Percentiles rank a stretch among this genome's conserved stretches.
Evolutionary conservation across 2,888 invertebrate genomes (phyloP).

Genomic region (Microplitis deprimator): DNA sequence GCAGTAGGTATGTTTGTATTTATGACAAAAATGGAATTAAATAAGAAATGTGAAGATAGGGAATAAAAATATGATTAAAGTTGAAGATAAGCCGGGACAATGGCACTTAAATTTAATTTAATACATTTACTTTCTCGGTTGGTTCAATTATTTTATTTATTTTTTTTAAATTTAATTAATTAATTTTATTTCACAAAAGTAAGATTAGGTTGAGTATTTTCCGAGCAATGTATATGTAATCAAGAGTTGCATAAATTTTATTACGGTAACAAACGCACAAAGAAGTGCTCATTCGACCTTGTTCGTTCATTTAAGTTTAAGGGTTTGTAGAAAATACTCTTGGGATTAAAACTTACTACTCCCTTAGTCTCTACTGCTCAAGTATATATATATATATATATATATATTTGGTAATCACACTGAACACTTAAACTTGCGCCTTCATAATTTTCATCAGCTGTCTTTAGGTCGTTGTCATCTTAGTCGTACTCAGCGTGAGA

Average conservation of each 20-base stretch:
- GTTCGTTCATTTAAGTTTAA: background rate
- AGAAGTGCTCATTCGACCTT: background rate
- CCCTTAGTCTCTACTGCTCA: background rate
- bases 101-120: background rate
- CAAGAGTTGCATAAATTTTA: background rate
- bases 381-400: background rate
- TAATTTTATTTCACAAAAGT: background rate
- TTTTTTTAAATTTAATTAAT: too few relatives aligned
- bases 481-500: constrained; percentile 26
- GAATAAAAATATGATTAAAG: background rate
- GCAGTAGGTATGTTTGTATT: background rate
- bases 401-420: background rate
- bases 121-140: background rate
- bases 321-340: background rate
- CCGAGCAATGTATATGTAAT: background rate
- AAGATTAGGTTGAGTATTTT: background rate
- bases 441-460: background rate
- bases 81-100: background rate
- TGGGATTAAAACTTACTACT: background rate
- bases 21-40: background rate
- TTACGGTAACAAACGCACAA: background rate
- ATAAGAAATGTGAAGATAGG: background rate
- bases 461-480: background rate
- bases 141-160: background rate
- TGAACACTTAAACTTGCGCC: background rate